phyloP scores from a whole-genome alignment of 2,113 vertebrate species.

The Stigmatopora nigra region DNA sequence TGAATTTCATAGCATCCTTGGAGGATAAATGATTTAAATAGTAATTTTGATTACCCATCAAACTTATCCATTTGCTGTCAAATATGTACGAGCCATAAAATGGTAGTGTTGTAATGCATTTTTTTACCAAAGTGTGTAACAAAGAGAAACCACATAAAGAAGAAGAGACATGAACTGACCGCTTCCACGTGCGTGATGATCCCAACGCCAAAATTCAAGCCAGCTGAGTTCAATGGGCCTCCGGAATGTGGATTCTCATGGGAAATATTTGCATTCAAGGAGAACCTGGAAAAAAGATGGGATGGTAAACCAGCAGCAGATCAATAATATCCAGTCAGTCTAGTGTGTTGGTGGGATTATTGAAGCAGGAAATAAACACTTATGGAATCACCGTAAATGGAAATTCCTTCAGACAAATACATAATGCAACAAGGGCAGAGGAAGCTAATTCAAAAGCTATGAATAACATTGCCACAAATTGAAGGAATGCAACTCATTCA shows the following conservation, averaged over 20 bases:
- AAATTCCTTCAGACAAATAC: background rate
- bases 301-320: constrained; percentile 11
- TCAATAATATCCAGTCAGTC: constrained; percentile 4
- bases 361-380: background rate
- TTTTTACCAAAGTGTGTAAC: constrained; percentile 3
- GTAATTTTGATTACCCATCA: background rate
- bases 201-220: constrained; percentile 3
- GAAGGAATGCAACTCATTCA: constrained; percentile 10
- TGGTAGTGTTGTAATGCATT: background rate
- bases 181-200: constrained; percentile 12
- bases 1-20: too few relatives aligned
- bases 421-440: background rate
- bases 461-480: constrained; percentile 19
- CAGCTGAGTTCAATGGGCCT: constrained; percentile 4
- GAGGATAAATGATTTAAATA: background rate
- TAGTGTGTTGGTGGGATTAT: background rate
- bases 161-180: background rate
- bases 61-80: background rate
- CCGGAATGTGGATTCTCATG: constrained; percentile 8
- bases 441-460: background rate
- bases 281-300: background rate
- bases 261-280: constrained; percentile 12
- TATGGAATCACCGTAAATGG: background rate
- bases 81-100: background rate
- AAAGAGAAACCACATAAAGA: background rate